These are phyloP conservation scores for Pelagia noctiluca DNA, from an alignment of 30 jellyfish, hydroid and myxozoan species.

Conservation along the genomic window DNA sequence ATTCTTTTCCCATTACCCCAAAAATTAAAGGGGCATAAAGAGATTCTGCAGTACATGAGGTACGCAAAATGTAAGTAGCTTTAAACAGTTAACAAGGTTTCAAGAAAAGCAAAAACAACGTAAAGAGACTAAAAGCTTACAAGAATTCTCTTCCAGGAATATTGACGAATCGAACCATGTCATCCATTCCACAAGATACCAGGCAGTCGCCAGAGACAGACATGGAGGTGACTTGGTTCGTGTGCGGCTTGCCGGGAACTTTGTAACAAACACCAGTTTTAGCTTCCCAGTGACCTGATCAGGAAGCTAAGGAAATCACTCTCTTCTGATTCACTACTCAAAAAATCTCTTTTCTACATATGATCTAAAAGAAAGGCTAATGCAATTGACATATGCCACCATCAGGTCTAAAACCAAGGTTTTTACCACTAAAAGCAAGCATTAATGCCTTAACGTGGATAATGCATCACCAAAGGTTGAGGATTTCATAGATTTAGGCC, in stretches of 20 bases:
- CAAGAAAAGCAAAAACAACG: neutral
- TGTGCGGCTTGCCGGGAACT: constrained; percentile 82
- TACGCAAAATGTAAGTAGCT: too few relatives aligned
- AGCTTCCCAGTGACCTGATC: constrained; percentile 82
- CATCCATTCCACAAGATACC: constrained; percentile 96
- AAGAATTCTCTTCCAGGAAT: constrained; percentile 80
- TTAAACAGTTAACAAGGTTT: too few relatives aligned
- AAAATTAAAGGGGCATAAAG: too few relatives aligned
- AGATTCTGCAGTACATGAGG: too few relatives aligned
- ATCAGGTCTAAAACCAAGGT: too few relatives aligned
- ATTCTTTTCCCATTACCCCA: too few relatives aligned
- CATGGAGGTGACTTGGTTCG: constrained; percentile 82
- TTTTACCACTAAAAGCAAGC: too few relatives aligned
- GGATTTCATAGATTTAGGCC: too few relatives aligned
- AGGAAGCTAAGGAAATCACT: constrained; percentile 6
- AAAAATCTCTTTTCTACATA: neutral
- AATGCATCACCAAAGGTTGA: too few relatives aligned
- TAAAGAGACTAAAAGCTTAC: constrained; percentile 41
- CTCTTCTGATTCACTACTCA: neutral
- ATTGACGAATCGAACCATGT: constrained; percentile 78
- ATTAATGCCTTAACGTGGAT: too few relatives aligned
- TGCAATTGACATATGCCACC: too few relatives aligned
- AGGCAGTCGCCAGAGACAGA: constrained; percentile 46
- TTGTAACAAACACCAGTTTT: constrained; percentile 77
- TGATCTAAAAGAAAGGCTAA: too few relatives aligned